These are phyloP conservation scores for Betta splendens DNA, from an alignment of 2,797 vertebrate species.

Conservation along the genomic window DNA sequence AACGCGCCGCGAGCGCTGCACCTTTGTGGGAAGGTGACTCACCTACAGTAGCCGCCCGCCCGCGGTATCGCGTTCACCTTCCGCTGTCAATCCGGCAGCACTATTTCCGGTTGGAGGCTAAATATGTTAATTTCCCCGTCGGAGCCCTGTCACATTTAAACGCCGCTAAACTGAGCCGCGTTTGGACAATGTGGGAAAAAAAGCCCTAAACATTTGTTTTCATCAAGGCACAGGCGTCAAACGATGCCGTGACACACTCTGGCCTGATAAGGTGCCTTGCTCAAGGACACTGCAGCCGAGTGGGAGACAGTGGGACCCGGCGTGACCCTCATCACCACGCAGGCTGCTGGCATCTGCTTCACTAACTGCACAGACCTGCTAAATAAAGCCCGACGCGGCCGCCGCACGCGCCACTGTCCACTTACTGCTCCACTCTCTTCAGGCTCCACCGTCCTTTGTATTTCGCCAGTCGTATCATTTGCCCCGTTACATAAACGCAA, in stretches of 20 bases:
- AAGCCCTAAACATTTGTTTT: conserved; percentile 13
- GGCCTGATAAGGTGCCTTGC: conserved; percentile 42
- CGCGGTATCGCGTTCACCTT: neutral
- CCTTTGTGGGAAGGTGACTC: conserved; percentile 3
- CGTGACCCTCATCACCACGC: conserved; percentile 29
- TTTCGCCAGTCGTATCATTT: neutral
- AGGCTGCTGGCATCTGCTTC: conserved; percentile 47
- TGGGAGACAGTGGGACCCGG: conserved; percentile 30
- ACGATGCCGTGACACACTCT: conserved; percentile 36
- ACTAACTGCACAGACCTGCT: conserved; percentile 25
- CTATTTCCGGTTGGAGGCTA: neutral
- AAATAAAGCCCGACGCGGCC: conserved; percentile 22
- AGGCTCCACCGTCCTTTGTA: conserved; percentile 8
- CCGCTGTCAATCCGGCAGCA: neutral
- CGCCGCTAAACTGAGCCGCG: conserved; percentile 1
- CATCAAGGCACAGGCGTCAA: conserved; percentile 30
- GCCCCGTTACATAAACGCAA: neutral
- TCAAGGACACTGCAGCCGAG: conserved; percentile 48
- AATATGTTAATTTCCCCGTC: neutral
- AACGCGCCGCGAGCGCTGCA: neutral
- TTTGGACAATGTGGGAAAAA: neutral
- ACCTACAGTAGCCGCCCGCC: neutral
- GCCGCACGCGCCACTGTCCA: conserved; percentile 35
- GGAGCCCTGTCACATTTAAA: neutral
- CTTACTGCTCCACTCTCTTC: conserved; percentile 36